These are phyloP conservation scores for Leptopterna dolabrata DNA, from an alignment of 2,888 invertebrate species.

Conservation along the genomic window DNA sequence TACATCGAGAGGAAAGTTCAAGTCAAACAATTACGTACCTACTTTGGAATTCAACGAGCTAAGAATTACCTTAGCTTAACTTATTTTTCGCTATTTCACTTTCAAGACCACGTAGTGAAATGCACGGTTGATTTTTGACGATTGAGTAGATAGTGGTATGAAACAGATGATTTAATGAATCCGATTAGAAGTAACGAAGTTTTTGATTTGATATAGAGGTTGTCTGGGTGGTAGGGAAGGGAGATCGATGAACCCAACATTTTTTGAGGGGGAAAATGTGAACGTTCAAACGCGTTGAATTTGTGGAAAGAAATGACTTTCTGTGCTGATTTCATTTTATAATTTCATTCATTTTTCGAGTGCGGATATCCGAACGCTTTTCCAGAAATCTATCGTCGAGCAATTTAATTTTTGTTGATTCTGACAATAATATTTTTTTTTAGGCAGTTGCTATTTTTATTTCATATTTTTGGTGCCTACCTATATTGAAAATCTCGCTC, in stretches of 20 bases:
- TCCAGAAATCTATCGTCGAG: neutral
- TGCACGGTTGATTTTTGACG: neutral
- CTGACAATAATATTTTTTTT: slow-evolving; percentile 3
- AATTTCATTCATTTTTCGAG: neutral
- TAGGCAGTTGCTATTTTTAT: no score
- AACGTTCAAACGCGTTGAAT: slow-evolving; percentile 9
- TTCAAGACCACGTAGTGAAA: slow-evolving; percentile 32
- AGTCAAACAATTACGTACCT: no score
- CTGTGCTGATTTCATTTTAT: neutral
- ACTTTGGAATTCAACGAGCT: neutral
- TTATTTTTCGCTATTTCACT: slow-evolving; percentile 9
- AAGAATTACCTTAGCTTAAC: neutral
- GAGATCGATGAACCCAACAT: neutral
- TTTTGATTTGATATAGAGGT: slow-evolving; percentile 24
- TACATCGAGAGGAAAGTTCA: neutral
- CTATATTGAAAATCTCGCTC: no score
- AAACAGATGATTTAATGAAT: slow-evolving; percentile 1
- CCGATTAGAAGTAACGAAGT: slow-evolving; percentile 31
- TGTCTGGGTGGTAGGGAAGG: slow-evolving; percentile 45
- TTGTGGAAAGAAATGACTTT: neutral
- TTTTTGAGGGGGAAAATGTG: slow-evolving; percentile 15
- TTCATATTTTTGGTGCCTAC: no score
- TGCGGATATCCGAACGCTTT: neutral
- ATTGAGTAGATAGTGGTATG: neutral
- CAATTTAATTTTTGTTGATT: neutral